phyloP scores from a whole-genome alignment of 2,797 vertebrate genomes.

The Lerista edwardsae region DNA sequence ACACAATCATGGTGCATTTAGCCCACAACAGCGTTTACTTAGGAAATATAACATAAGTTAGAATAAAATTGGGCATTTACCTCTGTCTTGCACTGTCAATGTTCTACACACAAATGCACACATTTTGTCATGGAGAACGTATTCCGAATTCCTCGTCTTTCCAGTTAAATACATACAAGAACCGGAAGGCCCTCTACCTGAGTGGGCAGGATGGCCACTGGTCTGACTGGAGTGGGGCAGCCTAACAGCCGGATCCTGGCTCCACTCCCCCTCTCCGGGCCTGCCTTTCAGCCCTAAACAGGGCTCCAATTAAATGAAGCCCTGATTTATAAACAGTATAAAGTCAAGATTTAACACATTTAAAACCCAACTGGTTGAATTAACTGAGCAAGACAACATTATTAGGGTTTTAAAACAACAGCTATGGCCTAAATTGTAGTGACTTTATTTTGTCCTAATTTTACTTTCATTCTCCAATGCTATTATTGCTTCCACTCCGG shows the following conservation, averaged over 20 bases:
- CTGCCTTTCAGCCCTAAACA: too few species aligned
- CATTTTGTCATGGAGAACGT: not conserved
- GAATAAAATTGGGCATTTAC: not conserved
- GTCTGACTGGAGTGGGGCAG: too few species aligned
- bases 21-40: not conserved
- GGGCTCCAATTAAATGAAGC: constrained; percentile 3
- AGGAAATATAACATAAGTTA: not conserved
- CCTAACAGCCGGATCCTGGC: too few species aligned
- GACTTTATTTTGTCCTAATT: not conserved
- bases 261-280: too few species aligned
- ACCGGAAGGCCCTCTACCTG: not conserved
- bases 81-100: not conserved
- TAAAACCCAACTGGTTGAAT: not conserved
- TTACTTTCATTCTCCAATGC: constrained; percentile 13
- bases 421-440: not conserved
- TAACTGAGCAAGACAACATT: not conserved
- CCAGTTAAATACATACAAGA: not conserved
- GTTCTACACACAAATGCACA: not conserved
- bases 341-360: not conserved
- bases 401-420: not conserved
- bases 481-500: not conserved
- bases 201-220: not conserved
- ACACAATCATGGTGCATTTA: not conserved
- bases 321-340: constrained; percentile 27
- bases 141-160: not conserved